Conservation (phyloP, 2,113 vertebrate genomes). For the Hypocryptadius cinnamomeus region DNA sequence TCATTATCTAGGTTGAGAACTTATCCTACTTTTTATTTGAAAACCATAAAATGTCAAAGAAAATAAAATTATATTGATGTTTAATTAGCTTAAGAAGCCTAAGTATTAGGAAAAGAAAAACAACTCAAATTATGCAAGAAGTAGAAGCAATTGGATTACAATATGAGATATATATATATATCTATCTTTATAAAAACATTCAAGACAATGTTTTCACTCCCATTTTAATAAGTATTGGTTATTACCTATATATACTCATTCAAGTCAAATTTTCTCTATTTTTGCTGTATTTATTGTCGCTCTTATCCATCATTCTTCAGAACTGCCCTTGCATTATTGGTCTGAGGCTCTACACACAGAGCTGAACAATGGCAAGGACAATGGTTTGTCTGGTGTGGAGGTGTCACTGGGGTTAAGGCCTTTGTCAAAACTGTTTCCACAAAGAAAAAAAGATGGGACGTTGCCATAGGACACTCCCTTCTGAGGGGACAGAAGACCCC, state of each 20-base stretch:
- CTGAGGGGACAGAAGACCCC: neutral
- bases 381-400: neutral
- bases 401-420: neutral
- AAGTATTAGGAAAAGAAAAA: neutral
- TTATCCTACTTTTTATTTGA: neutral
- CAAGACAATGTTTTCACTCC: neutral
- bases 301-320: neutral
- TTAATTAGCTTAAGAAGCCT: neutral
- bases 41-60: neutral
- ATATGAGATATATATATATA: neutral
- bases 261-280: neutral
- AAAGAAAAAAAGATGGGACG: accelerated
- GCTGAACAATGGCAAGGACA: no score
- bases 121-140: neutral
- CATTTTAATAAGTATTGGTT: neutral
- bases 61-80: neutral
- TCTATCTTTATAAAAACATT: neutral
- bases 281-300: neutral
- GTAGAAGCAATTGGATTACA: neutral
- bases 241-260: neutral
- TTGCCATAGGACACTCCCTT: neutral
- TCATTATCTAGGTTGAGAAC: neutral
- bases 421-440: neutral
- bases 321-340: neutral
- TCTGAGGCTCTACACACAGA: neutral